Evolutionary conservation across 2,888 invertebrate species (phyloP), one percentile per base, ranked within the genome.

Genomic region (Gastracanthus pulcherrimus): DNA sequence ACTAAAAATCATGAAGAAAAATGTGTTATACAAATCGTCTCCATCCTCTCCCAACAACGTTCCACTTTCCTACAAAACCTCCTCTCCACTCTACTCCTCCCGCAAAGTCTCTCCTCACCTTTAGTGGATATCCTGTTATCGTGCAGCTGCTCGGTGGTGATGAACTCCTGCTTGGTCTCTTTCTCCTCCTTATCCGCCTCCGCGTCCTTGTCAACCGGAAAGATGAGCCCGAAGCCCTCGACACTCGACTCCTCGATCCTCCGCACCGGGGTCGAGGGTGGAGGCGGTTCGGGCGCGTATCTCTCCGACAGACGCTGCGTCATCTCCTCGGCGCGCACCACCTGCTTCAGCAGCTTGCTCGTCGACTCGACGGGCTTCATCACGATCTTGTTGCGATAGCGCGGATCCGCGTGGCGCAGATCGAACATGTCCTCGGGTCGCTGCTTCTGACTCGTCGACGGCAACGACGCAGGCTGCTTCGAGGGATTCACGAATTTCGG

Each of bases 71-170:
- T n/a, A n/a, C n/a, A n/a, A n/a, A n/a, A n/a, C n/a, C n/a, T n/a
- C n/a, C n/a, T n/a, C n/a, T n/a, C n/a, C n/a, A n/a, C n/a, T n/a
- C n/a, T n/a, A n/a, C n/a, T n/a, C n/a, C n/a, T n/a, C n/a, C n/a
- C n/a, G n/a, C n/a, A n/a, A n/a, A n/a, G n/a, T 69, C 31, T 67
- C 48, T 77, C 55, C 86, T 87, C 90, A 93, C 92, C 93, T 91
- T 94, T 94, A 66, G 92, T 91, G 3, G 95, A 94, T 84, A 98
- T 93, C 89, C 95, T 94, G 85, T 96, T 96, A 45, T 93, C 92
- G 76, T 93, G 92, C 48, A 97, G 91, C 90, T 96, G 94, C 86
- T 94, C 94, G 76, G 93, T 93, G 4, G 94, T 94, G 83, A 96
- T 94, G 45, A 92, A 89, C 76, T 91, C 89, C 76, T 85, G 90